Base-by-base conservation (phyloP, 2,113 vertebrate genomes). In the Rhynchopsitta pachyrhyncha region DNA sequence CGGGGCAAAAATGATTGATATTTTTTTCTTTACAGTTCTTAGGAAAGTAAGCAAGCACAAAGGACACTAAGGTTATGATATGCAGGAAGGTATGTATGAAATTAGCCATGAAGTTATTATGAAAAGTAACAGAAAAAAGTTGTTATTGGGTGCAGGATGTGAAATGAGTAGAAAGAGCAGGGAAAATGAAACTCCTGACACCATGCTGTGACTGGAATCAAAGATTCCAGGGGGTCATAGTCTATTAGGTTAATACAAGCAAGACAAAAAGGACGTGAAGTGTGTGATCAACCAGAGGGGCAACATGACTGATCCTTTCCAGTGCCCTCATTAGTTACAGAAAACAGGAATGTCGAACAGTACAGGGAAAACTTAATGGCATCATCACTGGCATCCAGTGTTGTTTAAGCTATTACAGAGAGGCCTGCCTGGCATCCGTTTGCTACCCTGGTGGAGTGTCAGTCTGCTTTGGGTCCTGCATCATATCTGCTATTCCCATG, bases 401-500 rank as follows among this genome's bases (percentile, higher is more conserved):
- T 5, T 80, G 63, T 74, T 91, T 75, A 41, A 89, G 50, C 27
- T 92, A 9, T 75, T 84, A 62, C 33, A 64, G 37, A 46, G 33
- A n/a, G 41, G 57, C 39, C 83, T 93, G 86, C 29, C 50, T 87
- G 91, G 91, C 77, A 64, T 82, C 52, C 24, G 1, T 64, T 78
- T 10, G 5, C 73, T 49, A 2, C 62, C 33, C 23, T 55, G 39
- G 27, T 78, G 91, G 59, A 60, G 35, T 19, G 80, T 75, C 91
- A 82, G 69, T 71, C 83, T 64, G 67, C 80, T 88, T 86, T 55
- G 88, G 77, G 69, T 84, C 80, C 86, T 95, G 91, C 29, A 47
- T 93, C 91, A 91, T 74, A 75, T 71, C 44, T 96, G 55, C 81
- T 95, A 89, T 96, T 96, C 89, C 74, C 2, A 28, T 82, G 31